Conservation (phyloP, 2,113 vertebrate species). For the Tangachromis dhanisi region DNA sequence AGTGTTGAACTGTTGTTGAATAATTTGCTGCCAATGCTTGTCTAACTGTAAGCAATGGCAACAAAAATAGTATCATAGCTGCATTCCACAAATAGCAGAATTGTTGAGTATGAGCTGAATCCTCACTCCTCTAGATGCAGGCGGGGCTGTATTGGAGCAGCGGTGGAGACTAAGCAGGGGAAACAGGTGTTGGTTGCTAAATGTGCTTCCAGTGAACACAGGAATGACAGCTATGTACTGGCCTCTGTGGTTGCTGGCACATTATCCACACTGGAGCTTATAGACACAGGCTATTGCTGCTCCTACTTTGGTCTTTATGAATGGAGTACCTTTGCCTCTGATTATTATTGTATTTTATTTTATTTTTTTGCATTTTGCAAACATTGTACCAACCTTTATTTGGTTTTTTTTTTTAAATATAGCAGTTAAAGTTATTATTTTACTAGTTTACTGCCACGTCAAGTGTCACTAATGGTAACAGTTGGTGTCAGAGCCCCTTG, state of each 20-base stretch:
- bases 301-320: conserved; percentile 45
- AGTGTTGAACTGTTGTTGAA: not conserved
- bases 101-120: not conserved
- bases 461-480: not conserved
- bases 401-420: not conserved
- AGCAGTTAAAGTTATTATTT: not conserved
- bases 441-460: not conserved
- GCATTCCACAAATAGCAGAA: conserved; percentile 32
- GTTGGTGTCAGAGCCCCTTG: not conserved
- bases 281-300: conserved; percentile 30
- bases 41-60: not conserved
- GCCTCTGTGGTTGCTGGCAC: conserved; percentile 70
- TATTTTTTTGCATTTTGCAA: not conserved
- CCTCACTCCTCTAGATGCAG: not conserved
- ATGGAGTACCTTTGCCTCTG: conserved; percentile 21
- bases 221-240: conserved; percentile 82
- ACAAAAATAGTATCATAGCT: conserved; percentile 10
- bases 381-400: not conserved
- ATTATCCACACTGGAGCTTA: conserved; percentile 48
- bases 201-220: conserved; percentile 80
- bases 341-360: not conserved
- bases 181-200: conserved; percentile 85
- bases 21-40: not conserved
- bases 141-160: not conserved
- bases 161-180: conserved; percentile 69